phyloP scores from a whole-genome alignment of 1,140 invertebrate genomes.

The Micrasema minimum region DNA sequence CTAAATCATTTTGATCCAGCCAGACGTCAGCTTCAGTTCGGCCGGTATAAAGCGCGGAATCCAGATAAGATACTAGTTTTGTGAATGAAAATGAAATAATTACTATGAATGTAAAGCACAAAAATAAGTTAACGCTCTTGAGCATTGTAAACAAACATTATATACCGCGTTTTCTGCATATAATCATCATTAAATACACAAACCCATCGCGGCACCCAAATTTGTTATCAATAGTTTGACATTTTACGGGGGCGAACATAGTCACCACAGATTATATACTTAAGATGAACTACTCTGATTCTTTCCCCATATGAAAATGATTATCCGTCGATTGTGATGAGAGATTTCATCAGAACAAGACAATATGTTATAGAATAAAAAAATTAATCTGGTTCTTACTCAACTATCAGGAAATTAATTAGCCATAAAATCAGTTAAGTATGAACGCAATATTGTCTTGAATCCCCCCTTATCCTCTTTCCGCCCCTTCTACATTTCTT shows the following conservation, averaged over 20 bases:
- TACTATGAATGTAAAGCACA: conserved; percentile 36
- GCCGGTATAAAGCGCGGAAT: conserved; percentile 61
- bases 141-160: conserved; percentile 47
- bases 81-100: conserved; percentile 47
- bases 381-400: too few species aligned
- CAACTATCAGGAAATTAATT: too few species aligned
- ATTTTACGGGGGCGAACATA: conserved; percentile 20
- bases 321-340: too few species aligned
- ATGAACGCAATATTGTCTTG: too few species aligned
- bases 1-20: conserved; percentile 76
- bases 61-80: conserved; percentile 47
- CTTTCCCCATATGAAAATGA: too few species aligned
- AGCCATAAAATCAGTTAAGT: too few species aligned
- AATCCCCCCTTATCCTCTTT: too few species aligned
- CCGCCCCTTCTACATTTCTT: too few species aligned
- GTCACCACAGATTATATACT: too few species aligned
- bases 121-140: conserved; percentile 45
- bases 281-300: too few species aligned
- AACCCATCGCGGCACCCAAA: conserved; percentile 4
- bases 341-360: too few species aligned
- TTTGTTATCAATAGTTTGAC: conserved; percentile 40
- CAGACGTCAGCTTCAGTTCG: conserved; percentile 74
- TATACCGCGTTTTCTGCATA: conserved; percentile 15
- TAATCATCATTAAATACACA: conserved; percentile 24
- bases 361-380: too few species aligned